Conservation (phyloP, 2,888 invertebrate genomes). For the Gasteruption jaculator region DNA sequence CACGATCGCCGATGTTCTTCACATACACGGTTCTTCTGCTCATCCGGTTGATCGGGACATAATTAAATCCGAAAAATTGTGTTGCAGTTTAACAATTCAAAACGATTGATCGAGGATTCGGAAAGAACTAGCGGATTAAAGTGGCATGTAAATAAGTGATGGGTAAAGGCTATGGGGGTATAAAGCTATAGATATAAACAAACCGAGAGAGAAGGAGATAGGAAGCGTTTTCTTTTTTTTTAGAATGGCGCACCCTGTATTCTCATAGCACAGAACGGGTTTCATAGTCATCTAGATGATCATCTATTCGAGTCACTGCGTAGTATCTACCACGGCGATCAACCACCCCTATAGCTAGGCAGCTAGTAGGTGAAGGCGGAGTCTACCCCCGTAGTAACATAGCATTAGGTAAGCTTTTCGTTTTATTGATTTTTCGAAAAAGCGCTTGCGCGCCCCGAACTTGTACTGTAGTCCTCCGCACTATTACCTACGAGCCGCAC, state of each 20-base stretch:
- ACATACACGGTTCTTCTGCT: too few relatives aligned
- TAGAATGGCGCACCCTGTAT: constrained; percentile 39
- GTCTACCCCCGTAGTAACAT: constrained; percentile 46
- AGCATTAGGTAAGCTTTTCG: constrained; percentile 52
- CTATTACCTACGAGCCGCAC: constrained; percentile 46
- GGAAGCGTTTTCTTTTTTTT: neutral
- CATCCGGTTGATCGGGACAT: too few relatives aligned
- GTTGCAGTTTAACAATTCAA: too few relatives aligned
- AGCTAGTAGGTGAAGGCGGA: constrained; percentile 51
- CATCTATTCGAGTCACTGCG: constrained; percentile 40
- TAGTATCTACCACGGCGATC: constrained; percentile 44
- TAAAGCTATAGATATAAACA: too few relatives aligned
- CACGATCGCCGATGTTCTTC: too few relatives aligned
- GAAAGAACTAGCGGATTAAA: too few relatives aligned
- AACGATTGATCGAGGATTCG: too few relatives aligned
- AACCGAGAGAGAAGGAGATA: neutral
- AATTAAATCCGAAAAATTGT: too few relatives aligned
- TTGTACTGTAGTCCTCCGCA: constrained; percentile 45
- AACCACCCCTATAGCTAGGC: constrained; percentile 42
- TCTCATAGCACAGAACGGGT: too few relatives aligned
- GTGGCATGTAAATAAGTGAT: too few relatives aligned
- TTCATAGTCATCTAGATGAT: constrained; percentile 49
- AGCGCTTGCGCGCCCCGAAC: constrained; percentile 49
- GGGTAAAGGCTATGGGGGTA: too few relatives aligned
- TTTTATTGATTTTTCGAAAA: constrained; percentile 53